These are phyloP conservation scores for Drosophila prosaltans DNA, from an alignment of 1,140 invertebrate genomes.

Conservation along the genomic window DNA sequence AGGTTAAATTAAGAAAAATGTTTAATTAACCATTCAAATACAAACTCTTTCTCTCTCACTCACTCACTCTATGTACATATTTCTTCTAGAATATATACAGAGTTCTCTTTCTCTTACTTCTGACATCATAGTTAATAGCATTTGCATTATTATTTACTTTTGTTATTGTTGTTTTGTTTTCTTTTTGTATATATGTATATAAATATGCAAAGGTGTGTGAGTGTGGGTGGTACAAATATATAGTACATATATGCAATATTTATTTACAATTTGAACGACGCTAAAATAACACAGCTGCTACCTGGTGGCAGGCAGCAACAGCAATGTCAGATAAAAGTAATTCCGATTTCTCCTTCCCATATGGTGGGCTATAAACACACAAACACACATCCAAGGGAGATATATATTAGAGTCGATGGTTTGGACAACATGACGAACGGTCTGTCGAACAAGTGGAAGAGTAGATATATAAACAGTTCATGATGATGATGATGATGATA, in stretches of 20 bases:
- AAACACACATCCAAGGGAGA: constrained; percentile 12
- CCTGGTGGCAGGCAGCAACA: constrained; percentile 1
- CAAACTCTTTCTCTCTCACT: not conserved
- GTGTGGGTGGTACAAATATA: constrained; percentile 23
- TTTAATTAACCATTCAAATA: constrained; percentile 30
- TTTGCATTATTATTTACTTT: constrained; percentile 40
- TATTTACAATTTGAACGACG: constrained; percentile 43
- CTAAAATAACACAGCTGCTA: constrained; percentile 67
- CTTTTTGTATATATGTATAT: constrained; percentile 28
- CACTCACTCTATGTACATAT: not conserved
- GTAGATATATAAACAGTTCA: constrained; percentile 56
- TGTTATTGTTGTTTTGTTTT: constrained; percentile 55
- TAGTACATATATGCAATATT: constrained; percentile 54
- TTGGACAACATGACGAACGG: constrained; percentile 12
- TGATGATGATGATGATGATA: not conserved
- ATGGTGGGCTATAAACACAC: constrained; percentile 50
- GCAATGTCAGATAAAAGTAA: constrained; percentile 53
- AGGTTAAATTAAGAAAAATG: constrained; percentile 26
- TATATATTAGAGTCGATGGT: constrained; percentile 35
- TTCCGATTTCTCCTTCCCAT: constrained; percentile 44
- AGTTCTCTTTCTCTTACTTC: constrained; percentile 12
- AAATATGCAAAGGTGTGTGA: not conserved
- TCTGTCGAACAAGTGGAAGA: constrained; percentile 43
- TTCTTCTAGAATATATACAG: not conserved
- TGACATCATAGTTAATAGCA: constrained; percentile 59